Evolutionary conservation across 2,797 vertebrate genomes (phyloP).

Genomic region (Protonibea diacanthus): DNA sequence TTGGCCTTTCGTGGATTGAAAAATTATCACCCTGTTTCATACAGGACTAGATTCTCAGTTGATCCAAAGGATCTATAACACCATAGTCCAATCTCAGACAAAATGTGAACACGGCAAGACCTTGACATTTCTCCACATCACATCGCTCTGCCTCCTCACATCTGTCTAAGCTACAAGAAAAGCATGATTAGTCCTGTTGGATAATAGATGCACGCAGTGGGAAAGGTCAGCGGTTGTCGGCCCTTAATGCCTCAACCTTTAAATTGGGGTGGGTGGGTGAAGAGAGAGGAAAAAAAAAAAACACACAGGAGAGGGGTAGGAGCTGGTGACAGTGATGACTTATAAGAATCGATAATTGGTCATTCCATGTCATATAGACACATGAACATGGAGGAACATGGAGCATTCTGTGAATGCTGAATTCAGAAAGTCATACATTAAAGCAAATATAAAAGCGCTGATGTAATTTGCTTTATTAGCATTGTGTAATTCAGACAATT

Average conservation of each 20-base stretch:
- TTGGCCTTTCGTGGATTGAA: conserved; percentile 32
- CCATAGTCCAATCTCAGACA: conserved; percentile 51
- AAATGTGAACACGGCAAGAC: conserved; percentile 70
- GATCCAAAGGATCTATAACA: conserved; percentile 61
- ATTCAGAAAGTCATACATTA: neutral
- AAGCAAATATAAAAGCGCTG: neutral
- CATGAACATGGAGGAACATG: conserved; percentile 12
- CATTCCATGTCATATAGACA: conserved; percentile 36
- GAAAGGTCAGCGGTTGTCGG: conserved; percentile 82
- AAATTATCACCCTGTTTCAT: conserved; percentile 27
- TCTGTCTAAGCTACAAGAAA: conserved; percentile 72
- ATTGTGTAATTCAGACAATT: neutral
- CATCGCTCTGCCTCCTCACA: conserved; percentile 69
- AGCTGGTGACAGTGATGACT: conserved; percentile 38
- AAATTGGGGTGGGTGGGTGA: conserved; percentile 58
- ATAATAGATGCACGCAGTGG: conserved; percentile 77
- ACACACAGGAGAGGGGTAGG: conserved; percentile 1
- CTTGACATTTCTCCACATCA: conserved; percentile 79
- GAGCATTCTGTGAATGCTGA: conserved; percentile 2
- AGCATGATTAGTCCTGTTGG: conserved; percentile 78
- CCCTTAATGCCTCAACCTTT: conserved; percentile 84
- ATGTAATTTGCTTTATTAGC: conserved; percentile 21
- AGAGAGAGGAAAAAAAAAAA: conserved; percentile 52
- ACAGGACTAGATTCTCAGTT: conserved; percentile 40
- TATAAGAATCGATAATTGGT: conserved; percentile 55